These are phyloP conservation scores for Pandion haliaetus DNA, from an alignment of 2,113 vertebrate genomes.

Conservation along the genomic window DNA sequence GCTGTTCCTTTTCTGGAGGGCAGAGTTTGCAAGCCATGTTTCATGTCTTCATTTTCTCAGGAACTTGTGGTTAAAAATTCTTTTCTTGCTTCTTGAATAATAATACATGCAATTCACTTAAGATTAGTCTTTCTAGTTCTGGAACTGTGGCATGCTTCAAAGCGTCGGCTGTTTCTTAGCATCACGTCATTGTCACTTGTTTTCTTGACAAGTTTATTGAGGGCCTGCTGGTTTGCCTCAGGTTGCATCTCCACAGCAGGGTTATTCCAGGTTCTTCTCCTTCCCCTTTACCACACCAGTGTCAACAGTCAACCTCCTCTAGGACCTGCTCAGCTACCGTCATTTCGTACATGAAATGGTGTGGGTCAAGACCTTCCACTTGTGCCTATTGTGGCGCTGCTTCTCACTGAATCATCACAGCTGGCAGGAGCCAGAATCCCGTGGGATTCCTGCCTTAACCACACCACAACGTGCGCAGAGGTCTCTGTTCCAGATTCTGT, in stretches of 20 bases:
- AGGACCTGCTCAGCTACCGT: background rate
- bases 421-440: no score
- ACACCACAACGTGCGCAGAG: background rate
- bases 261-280: background rate
- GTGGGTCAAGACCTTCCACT: background rate
- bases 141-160: background rate
- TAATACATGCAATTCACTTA: background rate
- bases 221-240: background rate
- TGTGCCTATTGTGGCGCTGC: no score
- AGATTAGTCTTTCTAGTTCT: background rate
- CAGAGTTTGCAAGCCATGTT: background rate
- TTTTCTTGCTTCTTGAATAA: background rate
- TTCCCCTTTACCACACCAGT: no score
- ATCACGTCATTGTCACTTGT: rapidly evolving
- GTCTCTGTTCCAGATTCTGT: background rate
- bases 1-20: background rate
- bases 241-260: background rate
- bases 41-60: background rate
- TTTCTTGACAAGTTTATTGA: background rate
- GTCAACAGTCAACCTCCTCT: background rate
- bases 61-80: background rate
- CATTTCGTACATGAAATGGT: background rate
- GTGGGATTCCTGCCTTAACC: background rate
- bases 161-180: background rate
- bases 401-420: background rate